Evolutionary conservation across 1,140 invertebrate genomes (phyloP).

Genomic region (Centruroides sculpturatus): DNA sequence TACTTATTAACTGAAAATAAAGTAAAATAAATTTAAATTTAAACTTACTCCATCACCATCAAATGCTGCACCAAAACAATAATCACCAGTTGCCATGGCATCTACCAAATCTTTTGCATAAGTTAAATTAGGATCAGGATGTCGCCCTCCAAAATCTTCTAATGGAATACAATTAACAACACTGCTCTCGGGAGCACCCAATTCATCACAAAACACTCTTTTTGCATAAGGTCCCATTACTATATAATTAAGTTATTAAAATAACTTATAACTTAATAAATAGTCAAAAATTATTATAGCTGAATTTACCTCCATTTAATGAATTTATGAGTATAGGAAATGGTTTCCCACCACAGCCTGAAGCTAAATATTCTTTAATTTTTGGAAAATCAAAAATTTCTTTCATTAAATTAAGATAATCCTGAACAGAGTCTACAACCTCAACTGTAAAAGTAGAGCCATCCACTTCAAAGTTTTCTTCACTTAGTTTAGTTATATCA

Average conservation of each 20-base stretch:
- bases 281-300: background rate
- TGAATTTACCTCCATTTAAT: background rate
- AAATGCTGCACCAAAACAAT: slow-evolving; percentile 94
- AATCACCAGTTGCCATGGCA: slow-evolving; percentile 56
- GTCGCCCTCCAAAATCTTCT: slow-evolving; percentile 89
- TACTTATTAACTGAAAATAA: background rate
- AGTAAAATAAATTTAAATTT: background rate
- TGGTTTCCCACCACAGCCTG: slow-evolving; percentile 32
- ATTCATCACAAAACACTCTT: slow-evolving; percentile 71
- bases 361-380: slow-evolving; percentile 58
- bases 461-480: slow-evolving; percentile 43
- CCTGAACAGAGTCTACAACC: slow-evolving; percentile 77
- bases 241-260: slow-evolving; percentile 36
- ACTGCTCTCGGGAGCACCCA: slow-evolving; percentile 52
- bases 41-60: slow-evolving; percentile 80
- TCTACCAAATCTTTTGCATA: slow-evolving; percentile 80
- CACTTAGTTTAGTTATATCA: slow-evolving; percentile 56
- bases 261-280: too few species aligned
- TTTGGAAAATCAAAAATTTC: slow-evolving; percentile 89
- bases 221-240: slow-evolving; percentile 94
- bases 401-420: slow-evolving; percentile 88
- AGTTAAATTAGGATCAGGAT: slow-evolving; percentile 98
- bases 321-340: background rate
- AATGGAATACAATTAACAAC: slow-evolving; percentile 58
- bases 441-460: slow-evolving; percentile 64